Conservation (phyloP, 2,797 vertebrate species). For the Buceros bicornis region DNA sequence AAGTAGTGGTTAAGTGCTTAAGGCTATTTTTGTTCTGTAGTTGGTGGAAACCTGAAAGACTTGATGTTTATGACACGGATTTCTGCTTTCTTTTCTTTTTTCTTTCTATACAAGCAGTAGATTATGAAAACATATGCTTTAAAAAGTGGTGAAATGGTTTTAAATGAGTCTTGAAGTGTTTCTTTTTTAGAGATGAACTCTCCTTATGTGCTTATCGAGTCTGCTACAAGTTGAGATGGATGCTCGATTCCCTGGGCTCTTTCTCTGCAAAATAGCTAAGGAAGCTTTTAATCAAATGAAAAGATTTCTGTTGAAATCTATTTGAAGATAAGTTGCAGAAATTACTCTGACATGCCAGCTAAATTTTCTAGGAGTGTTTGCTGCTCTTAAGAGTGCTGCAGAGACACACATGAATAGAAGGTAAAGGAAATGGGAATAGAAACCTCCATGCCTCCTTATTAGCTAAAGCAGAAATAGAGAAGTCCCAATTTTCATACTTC, state of each 20-base stretch:
- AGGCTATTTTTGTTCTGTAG: neutral
- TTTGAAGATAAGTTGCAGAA: slow-evolving; percentile 26
- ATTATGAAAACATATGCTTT: slow-evolving; percentile 2
- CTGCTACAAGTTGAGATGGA: neutral
- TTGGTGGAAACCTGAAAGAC: neutral
- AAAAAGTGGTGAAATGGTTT: neutral
- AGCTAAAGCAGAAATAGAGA: neutral
- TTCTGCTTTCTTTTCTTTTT: neutral
- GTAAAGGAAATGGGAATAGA: neutral
- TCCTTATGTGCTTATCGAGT: neutral
- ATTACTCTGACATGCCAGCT: neutral
- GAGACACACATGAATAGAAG: neutral
- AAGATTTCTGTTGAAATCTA: neutral
- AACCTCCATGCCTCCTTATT: neutral
- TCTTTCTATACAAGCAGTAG: neutral
- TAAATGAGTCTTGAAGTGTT: neutral
- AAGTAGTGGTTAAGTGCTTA: neutral
- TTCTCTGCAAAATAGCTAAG: slow-evolving; percentile 5
- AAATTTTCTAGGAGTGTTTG: neutral
- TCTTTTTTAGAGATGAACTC: neutral
- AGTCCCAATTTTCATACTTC: neutral
- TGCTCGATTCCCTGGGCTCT: neutral
- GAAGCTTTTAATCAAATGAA: slow-evolving; percentile 9
- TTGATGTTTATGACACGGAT: neutral
- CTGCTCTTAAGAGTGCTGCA: neutral